Evolutionary conservation across 1,140 invertebrate genomes (phyloP), one percentile per base, ranked within the genome.

Genomic region (Ectropis grisescens): DNA sequence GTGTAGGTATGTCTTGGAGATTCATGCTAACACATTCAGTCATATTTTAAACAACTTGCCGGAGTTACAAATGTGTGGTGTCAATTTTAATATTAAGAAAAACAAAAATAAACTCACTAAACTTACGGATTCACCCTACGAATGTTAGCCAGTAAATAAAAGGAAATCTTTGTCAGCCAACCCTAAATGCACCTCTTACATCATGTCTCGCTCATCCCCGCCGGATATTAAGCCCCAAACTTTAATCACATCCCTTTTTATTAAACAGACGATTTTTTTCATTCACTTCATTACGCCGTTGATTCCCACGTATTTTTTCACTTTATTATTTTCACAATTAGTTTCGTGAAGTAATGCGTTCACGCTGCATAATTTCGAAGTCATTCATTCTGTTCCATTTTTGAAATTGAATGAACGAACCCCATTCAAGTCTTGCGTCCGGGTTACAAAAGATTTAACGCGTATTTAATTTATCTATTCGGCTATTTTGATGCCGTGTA

Each of bases 321-420:
- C 40, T 66, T 55, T 49, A 56, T 60, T 61, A 64, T 64, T 62
- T 68, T 60, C 38, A 67, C 66, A 78, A 80, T 80, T 68, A 76
- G 48, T 58, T 66, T 67, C 55, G 52, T 59, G 41, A 59, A 55
- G 62, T 61, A 71, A 80, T 69, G 64, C 46, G 70, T 78, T 78
- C 72, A 80, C 75, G 70, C 75, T 68, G 72, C 64, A 80, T 78
- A 80, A 78, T 71, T 71, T 65, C 55, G 47, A 43, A 28, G 31
- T 58, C 49, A 43, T 57, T 58, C 45, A 53, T 19, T 36, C 35
- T 29, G 35, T 37, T 40, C 49, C 40, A 44, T 56, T 71, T 66
- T 58, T 52, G 32, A 46, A 60, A 67, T 62, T 56, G 55, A 59
- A 62, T 69, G 50, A 58, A 58, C 48, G 55, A 22, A 22, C 9